Evolutionary conservation across 2,797 vertebrate genomes (phyloP).

Genomic region (Centropyge bicolor): DNA sequence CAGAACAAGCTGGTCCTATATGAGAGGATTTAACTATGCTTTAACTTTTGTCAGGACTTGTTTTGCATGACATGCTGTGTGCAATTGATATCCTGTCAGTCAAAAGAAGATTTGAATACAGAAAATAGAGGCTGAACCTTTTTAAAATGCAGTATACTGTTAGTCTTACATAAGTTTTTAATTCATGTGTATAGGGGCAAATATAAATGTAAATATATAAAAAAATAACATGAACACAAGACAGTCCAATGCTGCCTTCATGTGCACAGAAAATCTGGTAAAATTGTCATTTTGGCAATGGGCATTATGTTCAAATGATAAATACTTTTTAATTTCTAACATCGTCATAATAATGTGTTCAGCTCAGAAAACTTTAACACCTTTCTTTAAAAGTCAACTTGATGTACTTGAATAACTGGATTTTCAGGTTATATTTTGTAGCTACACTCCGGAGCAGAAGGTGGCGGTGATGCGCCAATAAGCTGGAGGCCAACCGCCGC

Average conservation of each 20-base stretch:
- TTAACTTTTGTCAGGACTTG: slow-evolving; percentile 33
- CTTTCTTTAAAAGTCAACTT: neutral
- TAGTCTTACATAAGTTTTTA: neutral
- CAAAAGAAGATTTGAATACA: neutral
- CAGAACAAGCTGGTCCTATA: slow-evolving; percentile 1
- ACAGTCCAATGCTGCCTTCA: slow-evolving; percentile 44
- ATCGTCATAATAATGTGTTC: too few species aligned
- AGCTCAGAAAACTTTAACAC: too few species aligned
- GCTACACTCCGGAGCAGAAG: neutral
- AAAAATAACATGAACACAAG: slow-evolving; percentile 41
- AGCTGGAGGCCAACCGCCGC: neutral
- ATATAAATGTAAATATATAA: too few species aligned
- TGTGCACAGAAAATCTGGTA: fast-evolving
- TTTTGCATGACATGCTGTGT: slow-evolving; percentile 2
- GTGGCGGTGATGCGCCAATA: neutral
- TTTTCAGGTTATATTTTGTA: too few species aligned
- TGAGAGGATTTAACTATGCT: neutral
- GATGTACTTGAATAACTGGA: neutral
- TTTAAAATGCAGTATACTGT: neutral
- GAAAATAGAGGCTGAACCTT: neutral
- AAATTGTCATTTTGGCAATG: too few species aligned
- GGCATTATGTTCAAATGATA: neutral
- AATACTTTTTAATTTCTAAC: neutral
- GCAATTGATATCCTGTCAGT: neutral
- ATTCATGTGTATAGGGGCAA: neutral